Percentiles rank a stretch among this genome's conserved stretches.
Conservation (phyloP, 2,797 vertebrate genomes). For the Bradypodion ventrale region DNA sequence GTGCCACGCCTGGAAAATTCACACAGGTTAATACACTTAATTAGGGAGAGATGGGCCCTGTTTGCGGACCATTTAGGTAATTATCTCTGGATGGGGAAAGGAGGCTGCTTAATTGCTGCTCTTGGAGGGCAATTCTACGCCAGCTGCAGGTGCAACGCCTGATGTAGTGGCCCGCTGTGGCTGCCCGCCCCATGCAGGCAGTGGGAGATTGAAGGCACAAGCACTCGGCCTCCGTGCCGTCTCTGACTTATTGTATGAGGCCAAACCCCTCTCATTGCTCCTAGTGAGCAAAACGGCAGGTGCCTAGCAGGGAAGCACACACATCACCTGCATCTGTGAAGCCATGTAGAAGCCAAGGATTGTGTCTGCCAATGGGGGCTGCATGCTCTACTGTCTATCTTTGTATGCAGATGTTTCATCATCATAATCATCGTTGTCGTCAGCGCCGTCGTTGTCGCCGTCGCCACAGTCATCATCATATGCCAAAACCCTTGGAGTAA, state of each 20-base stretch:
- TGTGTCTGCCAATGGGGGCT: too few species aligned
- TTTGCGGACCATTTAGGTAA: slow-evolving; percentile 29
- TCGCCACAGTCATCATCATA: too few species aligned
- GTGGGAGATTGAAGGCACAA: neutral
- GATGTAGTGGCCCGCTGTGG: neutral
- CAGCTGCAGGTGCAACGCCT: slow-evolving; percentile 6
- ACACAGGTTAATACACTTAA: slow-evolving; percentile 24
- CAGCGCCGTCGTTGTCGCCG: too few species aligned
- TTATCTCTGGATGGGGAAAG: slow-evolving; percentile 15
- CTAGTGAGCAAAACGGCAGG: neutral
- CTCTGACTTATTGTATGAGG: too few species aligned
- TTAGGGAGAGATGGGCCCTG: slow-evolving; percentile 3
- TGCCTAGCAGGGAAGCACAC: too few species aligned
- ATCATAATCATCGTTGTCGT: too few species aligned
- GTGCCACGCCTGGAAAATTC: neutral
- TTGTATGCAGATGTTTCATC: too few species aligned
- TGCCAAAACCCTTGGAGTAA: too few species aligned
- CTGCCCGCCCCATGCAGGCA: neutral
- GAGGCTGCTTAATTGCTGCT: neutral
- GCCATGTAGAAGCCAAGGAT: too few species aligned
- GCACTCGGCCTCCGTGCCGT: neutral
- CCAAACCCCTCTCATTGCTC: neutral
- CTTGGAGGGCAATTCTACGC: neutral
- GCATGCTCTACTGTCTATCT: too few species aligned
- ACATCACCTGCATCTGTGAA: too few species aligned